Percentiles rank a stretch among this genome's conserved stretches.
Conservation (phyloP, 2,113 vertebrate species). For the Crotalus tigris region DNA sequence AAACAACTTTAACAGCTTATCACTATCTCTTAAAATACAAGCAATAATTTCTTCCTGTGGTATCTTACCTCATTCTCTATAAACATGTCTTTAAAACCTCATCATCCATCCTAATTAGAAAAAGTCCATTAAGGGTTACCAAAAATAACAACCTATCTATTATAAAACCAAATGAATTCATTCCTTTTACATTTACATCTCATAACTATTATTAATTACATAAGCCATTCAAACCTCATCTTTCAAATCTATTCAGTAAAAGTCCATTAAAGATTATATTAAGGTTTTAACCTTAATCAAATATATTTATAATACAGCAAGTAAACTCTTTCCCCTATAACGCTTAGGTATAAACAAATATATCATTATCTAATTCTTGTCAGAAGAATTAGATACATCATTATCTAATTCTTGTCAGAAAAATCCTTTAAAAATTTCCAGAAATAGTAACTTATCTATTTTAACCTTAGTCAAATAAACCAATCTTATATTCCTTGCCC, state of each 20-base stretch:
- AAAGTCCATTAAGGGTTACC: background rate
- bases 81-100: background rate
- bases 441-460: background rate
- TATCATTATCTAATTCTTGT: too few species aligned
- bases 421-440: background rate
- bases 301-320: background rate
- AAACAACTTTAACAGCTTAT: background rate
- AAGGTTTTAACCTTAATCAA: background rate
- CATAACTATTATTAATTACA: background rate
- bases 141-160: background rate
- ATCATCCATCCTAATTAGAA: background rate
- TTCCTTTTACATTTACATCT: background rate
- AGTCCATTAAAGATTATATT: background rate
- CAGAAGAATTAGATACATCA: background rate
- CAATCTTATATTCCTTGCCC: background rate
- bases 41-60: background rate
- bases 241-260: background rate
- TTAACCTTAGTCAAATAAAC: background rate
- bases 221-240: background rate
- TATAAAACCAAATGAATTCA: background rate
- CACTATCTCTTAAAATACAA: background rate
- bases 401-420: too few species aligned
- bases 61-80: background rate
- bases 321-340: background rate
- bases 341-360: background rate